Percentiles rank a stretch among this genome's conserved stretches.
Conservation (phyloP, 2,113 vertebrate genomes). For the Pavo muticus region DNA sequence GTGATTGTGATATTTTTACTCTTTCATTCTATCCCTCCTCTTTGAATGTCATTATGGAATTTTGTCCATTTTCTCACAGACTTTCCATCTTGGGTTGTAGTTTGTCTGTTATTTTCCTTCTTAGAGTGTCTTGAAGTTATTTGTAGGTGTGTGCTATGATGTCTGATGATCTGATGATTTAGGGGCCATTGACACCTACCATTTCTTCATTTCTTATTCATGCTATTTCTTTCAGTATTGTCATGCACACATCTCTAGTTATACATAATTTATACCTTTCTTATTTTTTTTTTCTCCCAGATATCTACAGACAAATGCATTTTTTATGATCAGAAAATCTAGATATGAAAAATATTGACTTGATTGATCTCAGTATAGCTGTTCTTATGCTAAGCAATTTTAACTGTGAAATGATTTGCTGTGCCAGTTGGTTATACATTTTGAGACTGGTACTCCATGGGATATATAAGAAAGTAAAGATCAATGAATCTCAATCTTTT, state of each 20-base stretch:
- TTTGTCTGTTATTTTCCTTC: not conserved
- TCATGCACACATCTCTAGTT: not conserved
- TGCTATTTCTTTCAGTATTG: not conserved
- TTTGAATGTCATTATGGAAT: not conserved
- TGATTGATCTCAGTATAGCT: not conserved
- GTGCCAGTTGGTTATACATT: not conserved
- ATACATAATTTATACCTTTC: not conserved
- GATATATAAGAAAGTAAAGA: not conserved
- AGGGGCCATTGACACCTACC: not conserved
- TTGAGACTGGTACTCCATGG: not conserved
- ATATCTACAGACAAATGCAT: not conserved
- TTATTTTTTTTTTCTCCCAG: not conserved
- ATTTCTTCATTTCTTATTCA: not conserved
- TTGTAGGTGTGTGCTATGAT: not conserved
- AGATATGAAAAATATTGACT: not conserved
- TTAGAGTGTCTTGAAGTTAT: not conserved
- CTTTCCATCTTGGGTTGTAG: not conserved
- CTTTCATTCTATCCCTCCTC: not conserved
- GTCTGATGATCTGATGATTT: not conserved
- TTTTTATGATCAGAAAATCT: not conserved
- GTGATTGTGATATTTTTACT: not conserved
- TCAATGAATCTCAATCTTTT: not conserved
- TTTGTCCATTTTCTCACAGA: not conserved
- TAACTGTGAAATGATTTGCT: not conserved
- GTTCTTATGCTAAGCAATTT: not conserved